Base-by-base conservation (phyloP, 2,797 vertebrate species). In the Sebastolobus alascanus region DNA sequence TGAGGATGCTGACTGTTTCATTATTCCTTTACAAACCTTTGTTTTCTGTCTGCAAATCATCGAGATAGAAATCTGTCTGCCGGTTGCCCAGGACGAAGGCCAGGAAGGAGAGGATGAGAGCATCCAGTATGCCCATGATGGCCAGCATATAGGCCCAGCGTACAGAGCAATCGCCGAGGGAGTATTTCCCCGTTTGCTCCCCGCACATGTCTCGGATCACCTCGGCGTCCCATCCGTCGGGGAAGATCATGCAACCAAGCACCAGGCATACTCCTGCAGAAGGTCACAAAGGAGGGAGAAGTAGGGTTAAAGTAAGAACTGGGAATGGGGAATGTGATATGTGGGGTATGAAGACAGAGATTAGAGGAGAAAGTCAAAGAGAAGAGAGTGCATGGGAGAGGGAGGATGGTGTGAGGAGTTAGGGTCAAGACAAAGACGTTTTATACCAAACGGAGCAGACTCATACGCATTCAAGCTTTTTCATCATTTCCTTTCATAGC, bases 101-200 rank as follows among this genome's bases (percentile, higher is more conserved):
- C 85, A 99, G 95, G 94, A 99, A 99, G 89, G 98, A 98, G 74
- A 99, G 98, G 93, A 99, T 98, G 92, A 99, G 97, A 84, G 98
- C 98, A 1, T 99, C 98, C 93, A 99, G 96, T 94, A 99, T 99
- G 90, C 98, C 98, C 50, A 99, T 98, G 92, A 99, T 99, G 93
- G 98, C 98, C 91, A 99, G 95, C 95, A 99, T 98, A 89, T 99
- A 99, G 66, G 98, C 97, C 97, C 98, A 99, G 95, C 98, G 98
- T 72, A 99, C 97, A 0, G 98, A 98, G 95, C 98, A 99, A 86
- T 97, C 96, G 0, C 98, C 98, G 87, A 99, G 92, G 65, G 97
- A 96, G 86, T 99, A 99, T 89, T 98, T 99, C 73, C 97, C 98
- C 0, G 98, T 96, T 91, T 97, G 97, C 93, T 98, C 96, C 81